A percentile compares a stretch with the other conserved stretches of the same genome.
These are phyloP conservation scores for Dusona sp. DNA, from an alignment of 2,888 invertebrate genomes.

Conservation along the genomic window DNA sequence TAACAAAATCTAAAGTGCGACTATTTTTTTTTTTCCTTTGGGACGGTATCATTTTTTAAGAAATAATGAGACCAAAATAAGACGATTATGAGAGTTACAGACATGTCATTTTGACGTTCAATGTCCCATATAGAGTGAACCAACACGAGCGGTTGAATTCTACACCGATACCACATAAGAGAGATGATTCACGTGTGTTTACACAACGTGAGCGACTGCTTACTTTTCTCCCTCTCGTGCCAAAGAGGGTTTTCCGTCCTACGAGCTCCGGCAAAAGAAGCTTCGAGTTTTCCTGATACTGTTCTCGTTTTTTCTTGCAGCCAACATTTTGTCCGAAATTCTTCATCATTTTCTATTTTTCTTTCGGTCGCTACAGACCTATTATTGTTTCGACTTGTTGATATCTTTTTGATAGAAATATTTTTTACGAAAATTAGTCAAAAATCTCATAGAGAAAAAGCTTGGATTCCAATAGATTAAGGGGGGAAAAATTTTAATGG, in stretches of 20 bases:
- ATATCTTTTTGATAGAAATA: background rate
- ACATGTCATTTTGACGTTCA: constrained; percentile 8
- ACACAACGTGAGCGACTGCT: constrained; percentile 52
- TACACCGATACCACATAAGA: constrained; percentile 29
- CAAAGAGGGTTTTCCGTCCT: constrained; percentile 21
- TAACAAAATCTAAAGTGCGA: background rate
- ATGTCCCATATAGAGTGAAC: background rate
- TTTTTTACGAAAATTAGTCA: background rate
- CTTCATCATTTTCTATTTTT: background rate
- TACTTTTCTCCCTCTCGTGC: constrained; percentile 47
- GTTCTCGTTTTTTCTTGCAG: background rate
- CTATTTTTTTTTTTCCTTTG: background rate
- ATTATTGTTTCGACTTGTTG: background rate
- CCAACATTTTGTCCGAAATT: constrained; percentile 10
- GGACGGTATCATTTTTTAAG: background rate
- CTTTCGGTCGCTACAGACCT: background rate
- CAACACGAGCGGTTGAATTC: background rate
- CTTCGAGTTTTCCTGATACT: constrained; percentile 25
- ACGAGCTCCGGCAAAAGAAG: background rate
- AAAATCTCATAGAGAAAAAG: background rate
- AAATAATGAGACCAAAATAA: background rate
- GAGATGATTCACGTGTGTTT: constrained; percentile 49
- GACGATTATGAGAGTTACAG: background rate
- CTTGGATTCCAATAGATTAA: background rate
- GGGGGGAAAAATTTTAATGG: background rate